Conservation (phyloP, 2,113 vertebrate species). For the Burhinus oedicnemus region DNA sequence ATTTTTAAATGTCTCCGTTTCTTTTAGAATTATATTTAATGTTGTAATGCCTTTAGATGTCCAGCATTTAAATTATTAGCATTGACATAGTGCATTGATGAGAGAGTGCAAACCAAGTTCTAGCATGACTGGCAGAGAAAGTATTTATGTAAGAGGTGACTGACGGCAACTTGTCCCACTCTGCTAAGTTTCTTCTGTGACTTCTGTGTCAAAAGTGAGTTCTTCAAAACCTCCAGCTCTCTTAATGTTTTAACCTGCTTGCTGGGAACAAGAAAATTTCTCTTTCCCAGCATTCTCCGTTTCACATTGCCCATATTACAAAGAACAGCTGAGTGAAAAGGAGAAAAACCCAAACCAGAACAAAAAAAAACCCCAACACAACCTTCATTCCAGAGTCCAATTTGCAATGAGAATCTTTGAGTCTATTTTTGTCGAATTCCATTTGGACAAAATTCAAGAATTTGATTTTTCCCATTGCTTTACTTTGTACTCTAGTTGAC, state of each 20-base stretch:
- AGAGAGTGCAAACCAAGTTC: background rate
- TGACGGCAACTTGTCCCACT: background rate
- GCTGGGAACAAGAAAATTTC: constrained; percentile 78
- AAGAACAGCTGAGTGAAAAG: constrained; percentile 66
- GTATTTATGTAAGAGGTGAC: constrained; percentile 23
- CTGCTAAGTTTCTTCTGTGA: constrained; percentile 14
- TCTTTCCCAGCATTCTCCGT: constrained; percentile 75
- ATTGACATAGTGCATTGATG: background rate
- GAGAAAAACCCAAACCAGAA: constrained; percentile 51
- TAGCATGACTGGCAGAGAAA: background rate
- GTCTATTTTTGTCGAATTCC: constrained; percentile 81
- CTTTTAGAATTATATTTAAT: background rate
- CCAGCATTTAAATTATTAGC: background rate
- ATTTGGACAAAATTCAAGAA: constrained; percentile 84
- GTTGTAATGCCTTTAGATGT: background rate
- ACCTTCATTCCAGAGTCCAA: constrained; percentile 79
- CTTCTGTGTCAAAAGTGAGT: constrained; percentile 46
- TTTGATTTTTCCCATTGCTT: constrained; percentile 79
- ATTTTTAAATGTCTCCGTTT: background rate
- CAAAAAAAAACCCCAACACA: background rate
- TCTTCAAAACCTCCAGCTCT: constrained; percentile 31
- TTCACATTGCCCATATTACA: constrained; percentile 62
- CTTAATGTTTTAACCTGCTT: constrained; percentile 62
- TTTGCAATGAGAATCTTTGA: constrained; percentile 81
- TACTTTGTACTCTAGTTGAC: constrained; percentile 74